Percentiles rank a stretch among this genome's conserved stretches.
phyloP scores from a whole-genome alignment of 2,113 vertebrate genomes.

The Microcebus jonahi region DNA sequence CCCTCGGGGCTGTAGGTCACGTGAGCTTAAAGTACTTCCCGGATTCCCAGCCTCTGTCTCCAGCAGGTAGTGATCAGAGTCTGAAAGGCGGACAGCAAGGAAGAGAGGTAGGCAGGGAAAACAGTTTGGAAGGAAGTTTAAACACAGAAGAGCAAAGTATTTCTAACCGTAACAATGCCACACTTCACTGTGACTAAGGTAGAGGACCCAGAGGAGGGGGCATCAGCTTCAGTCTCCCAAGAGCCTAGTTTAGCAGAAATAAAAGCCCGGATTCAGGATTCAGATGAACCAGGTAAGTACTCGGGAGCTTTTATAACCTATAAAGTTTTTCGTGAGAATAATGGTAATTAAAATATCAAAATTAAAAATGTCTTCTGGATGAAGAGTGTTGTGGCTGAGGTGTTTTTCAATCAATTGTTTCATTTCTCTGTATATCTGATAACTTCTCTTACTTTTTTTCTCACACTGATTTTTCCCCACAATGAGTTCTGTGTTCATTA shows the following conservation, averaged over 20 bases:
- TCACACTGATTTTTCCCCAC: conserved; percentile 49
- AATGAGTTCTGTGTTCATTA: conserved; percentile 69
- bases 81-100: background rate
- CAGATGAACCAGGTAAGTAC: conserved; percentile 56
- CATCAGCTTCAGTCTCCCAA: background rate
- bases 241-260: conserved; percentile 10
- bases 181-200: conserved; percentile 85
- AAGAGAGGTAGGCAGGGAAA: background rate
- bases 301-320: background rate
- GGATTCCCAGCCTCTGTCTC: conserved; percentile 46
- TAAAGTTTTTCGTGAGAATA: background rate
- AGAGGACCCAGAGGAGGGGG: conserved; percentile 76
- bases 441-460: background rate
- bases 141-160: background rate
- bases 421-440: conserved; percentile 29
- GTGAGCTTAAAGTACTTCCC: conserved; percentile 74
- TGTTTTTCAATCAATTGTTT: conserved; percentile 15
- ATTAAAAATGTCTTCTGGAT: background rate
- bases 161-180: conserved; percentile 74
- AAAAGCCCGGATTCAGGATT: conserved; percentile 52
- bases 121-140: background rate
- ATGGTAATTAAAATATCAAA: background rate
- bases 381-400: background rate
- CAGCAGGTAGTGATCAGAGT: background rate
- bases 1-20: conserved; percentile 66